Conservation (phyloP, 2,113 vertebrate species). For the Sus scrofa region DNA sequence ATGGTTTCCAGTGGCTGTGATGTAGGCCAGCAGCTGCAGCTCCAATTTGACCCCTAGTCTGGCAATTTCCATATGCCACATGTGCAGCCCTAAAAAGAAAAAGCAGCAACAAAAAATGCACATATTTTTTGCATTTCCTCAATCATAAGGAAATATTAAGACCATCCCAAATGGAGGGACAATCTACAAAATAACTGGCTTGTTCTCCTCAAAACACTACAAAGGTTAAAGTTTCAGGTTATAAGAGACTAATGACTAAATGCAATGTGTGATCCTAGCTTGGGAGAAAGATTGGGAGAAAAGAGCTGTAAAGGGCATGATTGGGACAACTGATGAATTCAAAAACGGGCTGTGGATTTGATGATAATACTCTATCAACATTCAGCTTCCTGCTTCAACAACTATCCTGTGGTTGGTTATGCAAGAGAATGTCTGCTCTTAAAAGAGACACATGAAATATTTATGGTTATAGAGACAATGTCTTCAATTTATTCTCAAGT, state of each 20-base stretch:
- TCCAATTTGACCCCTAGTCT: too few relatives aligned
- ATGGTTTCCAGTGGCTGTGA: too few relatives aligned
- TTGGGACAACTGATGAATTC: neutral
- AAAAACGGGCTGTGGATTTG: neutral
- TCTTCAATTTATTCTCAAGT: neutral
- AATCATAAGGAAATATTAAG: neutral
- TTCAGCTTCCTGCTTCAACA: neutral
- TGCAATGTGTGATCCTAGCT: neutral
- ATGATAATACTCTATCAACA: neutral
- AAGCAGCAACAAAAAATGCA: too few relatives aligned
- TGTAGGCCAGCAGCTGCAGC: too few relatives aligned
- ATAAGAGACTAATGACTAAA: slow-evolving; percentile 3
- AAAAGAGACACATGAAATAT: slow-evolving; percentile 47
- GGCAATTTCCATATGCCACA: too few relatives aligned
- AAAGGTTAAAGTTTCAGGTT: neutral
- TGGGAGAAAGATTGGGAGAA: neutral
- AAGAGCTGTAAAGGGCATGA: neutral
- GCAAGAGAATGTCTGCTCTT: slow-evolving; percentile 17
- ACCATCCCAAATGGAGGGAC: neutral
- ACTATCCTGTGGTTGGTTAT: neutral
- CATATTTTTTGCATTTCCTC: too few relatives aligned
- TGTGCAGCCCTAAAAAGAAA: too few relatives aligned
- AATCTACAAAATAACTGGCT: neutral
- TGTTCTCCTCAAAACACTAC: neutral
- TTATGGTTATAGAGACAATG: neutral